A percentile compares a stretch with the other conserved stretches of the same genome.
phyloP scores from a whole-genome alignment of 1,140 invertebrate species.

The Theocolax elegans region DNA sequence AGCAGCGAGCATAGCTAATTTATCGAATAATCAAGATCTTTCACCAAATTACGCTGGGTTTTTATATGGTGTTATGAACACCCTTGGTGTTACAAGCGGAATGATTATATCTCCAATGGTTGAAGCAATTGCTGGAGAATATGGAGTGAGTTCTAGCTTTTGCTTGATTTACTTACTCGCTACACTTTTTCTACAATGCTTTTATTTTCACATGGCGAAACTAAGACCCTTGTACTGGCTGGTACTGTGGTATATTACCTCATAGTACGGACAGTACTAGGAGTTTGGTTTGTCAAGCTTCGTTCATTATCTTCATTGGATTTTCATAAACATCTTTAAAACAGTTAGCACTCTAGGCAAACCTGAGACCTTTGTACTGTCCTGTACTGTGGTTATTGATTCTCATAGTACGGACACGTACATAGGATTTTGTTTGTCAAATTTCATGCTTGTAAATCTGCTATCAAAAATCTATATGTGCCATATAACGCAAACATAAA shows the following conservation, averaged over 20 bases:
- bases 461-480: no score
- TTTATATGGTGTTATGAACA: conserved; percentile 79
- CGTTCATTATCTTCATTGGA: neutral
- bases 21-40: conserved; percentile 85
- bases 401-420: conserved; percentile 18
- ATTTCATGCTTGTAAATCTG: no score
- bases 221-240: conserved; percentile 39
- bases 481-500: no score
- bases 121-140: conserved; percentile 54
- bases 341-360: neutral
- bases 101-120: conserved; percentile 72
- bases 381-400: conserved; percentile 12
- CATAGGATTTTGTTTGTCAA: conserved; percentile 39
- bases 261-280: conserved; percentile 53
- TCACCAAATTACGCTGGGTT: conserved; percentile 83
- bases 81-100: conserved; percentile 73
- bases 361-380: conserved; percentile 5
- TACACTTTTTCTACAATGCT: no score
- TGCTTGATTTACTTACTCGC: no score
- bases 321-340: neutral
- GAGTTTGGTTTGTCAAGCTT: conserved; percentile 38
- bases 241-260: conserved; percentile 45
- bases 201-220: no score
- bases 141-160: conserved; percentile 47
- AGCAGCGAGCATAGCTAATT: conserved; percentile 81